These are phyloP conservation scores for Onchidella celtica DNA, from an alignment of 2,888 invertebrate species.

Conservation along the genomic window DNA sequence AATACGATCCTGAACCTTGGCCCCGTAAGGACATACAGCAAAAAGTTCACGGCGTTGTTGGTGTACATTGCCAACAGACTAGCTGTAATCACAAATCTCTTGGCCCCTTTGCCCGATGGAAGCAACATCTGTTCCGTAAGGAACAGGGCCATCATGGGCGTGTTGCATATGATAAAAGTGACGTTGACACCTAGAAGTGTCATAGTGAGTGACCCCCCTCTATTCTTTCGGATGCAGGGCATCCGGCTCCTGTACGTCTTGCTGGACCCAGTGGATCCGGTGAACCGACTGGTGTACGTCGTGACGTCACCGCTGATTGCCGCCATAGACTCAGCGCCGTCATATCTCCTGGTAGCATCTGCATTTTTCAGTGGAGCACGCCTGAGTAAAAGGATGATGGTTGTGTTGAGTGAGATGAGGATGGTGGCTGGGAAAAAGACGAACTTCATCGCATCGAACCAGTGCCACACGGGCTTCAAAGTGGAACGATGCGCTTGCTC, in stretches of 20 bases:
- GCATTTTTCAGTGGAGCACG: neutral
- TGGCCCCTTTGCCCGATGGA: neutral
- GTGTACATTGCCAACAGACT: constrained; percentile 69
- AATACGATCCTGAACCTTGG: constrained; percentile 66
- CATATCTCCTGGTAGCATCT: neutral
- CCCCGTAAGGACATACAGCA: constrained; percentile 70
- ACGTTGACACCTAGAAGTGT: constrained; percentile 38
- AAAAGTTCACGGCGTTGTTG: constrained; percentile 68
- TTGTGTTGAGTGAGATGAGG: constrained; percentile 6
- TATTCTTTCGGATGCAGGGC: too few species aligned
- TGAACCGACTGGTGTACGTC: neutral
- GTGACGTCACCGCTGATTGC: neutral
- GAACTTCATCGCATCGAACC: constrained; percentile 38
- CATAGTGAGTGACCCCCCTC: constrained; percentile 31
- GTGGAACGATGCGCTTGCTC: too few species aligned
- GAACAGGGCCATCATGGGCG: constrained; percentile 26
- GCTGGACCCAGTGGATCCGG: too few species aligned
- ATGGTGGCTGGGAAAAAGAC: constrained; percentile 28
- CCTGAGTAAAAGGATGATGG: constrained; percentile 23
- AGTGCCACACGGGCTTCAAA: constrained; percentile 46
- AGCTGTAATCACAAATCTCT: constrained; percentile 61
- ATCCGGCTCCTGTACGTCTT: too few species aligned
- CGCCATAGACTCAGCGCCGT: neutral
- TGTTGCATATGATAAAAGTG: constrained; percentile 32
- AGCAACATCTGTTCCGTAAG: constrained; percentile 5